Percentiles rank a stretch among this genome's conserved stretches.
Evolutionary conservation across 2,113 vertebrate genomes (phyloP).

Genomic region (Osmerus mordax): DNA sequence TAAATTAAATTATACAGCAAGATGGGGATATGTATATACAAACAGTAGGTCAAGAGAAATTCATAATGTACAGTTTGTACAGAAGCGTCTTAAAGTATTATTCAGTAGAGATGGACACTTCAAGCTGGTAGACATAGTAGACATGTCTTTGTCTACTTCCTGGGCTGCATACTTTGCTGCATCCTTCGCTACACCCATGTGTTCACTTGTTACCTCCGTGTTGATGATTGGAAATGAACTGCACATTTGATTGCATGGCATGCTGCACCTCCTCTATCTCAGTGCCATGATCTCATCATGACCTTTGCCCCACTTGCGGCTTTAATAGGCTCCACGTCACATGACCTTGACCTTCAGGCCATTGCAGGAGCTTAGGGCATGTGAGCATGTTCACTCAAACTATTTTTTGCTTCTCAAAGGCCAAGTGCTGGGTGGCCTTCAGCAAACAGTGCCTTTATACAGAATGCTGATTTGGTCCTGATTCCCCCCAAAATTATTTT

Average conservation of each 20-base stretch:
- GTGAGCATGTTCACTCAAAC: conserved; percentile 1
- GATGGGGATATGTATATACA: conserved; percentile 62
- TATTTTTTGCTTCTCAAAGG: conserved; percentile 9
- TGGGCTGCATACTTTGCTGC: conserved; percentile 33
- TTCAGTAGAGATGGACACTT: conserved; percentile 6
- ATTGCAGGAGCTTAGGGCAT: not conserved
- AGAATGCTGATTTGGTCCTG: conserved; percentile 31
- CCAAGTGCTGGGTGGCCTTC: conserved; percentile 43
- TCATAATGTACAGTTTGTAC: conserved; percentile 62
- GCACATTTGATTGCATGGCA: not conserved
- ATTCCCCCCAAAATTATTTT: conserved; percentile 18
- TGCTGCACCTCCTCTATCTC: not conserved
- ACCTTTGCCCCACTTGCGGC: conserved; percentile 54
- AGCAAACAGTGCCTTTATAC: conserved; percentile 66
- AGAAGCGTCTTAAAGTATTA: conserved; percentile 26
- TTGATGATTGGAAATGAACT: not conserved
- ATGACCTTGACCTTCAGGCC: conserved; percentile 25
- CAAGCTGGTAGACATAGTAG: not conserved
- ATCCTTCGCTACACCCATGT: conserved; percentile 11
- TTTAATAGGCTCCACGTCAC: conserved; percentile 33
- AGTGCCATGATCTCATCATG: conserved; percentile 27
- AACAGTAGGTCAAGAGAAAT: no score
- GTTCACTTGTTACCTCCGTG: not conserved
- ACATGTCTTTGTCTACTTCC: conserved; percentile 19
- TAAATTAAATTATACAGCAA: conserved; percentile 76